Base-by-base conservation (phyloP, 2,888 invertebrate species). In the Palloptera scutellata region DNA sequence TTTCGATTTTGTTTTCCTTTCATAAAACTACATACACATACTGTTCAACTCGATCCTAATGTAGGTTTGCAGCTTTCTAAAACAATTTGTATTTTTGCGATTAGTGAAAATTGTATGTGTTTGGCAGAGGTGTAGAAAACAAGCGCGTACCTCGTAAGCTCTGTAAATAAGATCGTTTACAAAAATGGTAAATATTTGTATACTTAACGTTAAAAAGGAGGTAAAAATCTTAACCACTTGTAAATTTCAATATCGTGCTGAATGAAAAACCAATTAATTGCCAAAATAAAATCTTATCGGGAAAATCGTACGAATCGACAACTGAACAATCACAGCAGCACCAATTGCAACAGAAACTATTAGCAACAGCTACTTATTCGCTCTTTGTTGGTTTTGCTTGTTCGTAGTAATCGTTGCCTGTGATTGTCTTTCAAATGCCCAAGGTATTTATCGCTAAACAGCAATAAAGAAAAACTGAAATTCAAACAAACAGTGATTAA, bases 181-280 rank as follows among this genome's bases (percentile, higher is more conserved):
- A 41, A 17, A n/a, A 57, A 40, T 41, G 57, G 41, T n/a, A 40
- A 57, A 57, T 30, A 57, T 57, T 20, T 15, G 42, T 17, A 57
- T 42, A 57, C 12, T 4, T 30, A 57, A 11, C 13, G 67, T 52
- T 48, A 19, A 10, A 9, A 43, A 20, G 41, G 20, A 67, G 64
- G 66, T 68, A 68, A 70, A 57, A 72, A 68, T 68, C 62, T 53
- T 69, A 71, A 72, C 68, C 73, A 72, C 70, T 78, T 75, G 75
- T 74, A 74, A 77, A 81, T 81, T 81, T 81, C 79, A 81, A 81
- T 80, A 79, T 81, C 81, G 81, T 81, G 82, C 74, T 73, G 74
- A 73, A 61, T 58, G 71, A 72, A 73, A 72, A 72, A 68, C 78
- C 79, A 81, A 82, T 82, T 81, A 81, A 81, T 81, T 81, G 79